Evolutionary conservation across 2,113 vertebrate genomes (phyloP).

Genomic region (Xenus cinereus): DNA sequence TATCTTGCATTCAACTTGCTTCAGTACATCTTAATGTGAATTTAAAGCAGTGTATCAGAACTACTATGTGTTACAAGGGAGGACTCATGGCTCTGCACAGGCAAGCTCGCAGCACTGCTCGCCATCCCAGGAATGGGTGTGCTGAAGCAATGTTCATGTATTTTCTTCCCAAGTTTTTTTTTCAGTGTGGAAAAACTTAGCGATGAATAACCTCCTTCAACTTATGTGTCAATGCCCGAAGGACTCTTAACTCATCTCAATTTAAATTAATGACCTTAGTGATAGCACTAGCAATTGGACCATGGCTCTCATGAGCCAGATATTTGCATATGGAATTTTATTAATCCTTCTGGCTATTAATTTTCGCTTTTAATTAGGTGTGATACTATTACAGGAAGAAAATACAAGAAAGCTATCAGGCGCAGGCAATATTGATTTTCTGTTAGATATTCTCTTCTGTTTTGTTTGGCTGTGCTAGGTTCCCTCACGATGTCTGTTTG

Average conservation of each 20-base stretch:
- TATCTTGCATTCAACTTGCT: background rate
- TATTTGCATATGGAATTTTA: constrained; percentile 63
- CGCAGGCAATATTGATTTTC: background rate
- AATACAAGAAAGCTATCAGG: background rate
- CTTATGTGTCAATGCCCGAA: constrained; percentile 53
- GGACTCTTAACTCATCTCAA: constrained; percentile 61
- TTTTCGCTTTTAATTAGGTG: constrained; percentile 67
- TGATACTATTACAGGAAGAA: constrained; percentile 2
- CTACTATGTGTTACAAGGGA: background rate
- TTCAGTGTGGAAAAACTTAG: background rate
- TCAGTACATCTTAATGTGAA: background rate
- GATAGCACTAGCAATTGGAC: constrained; percentile 61
- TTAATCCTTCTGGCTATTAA: constrained; percentile 66
- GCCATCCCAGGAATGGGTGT: background rate
- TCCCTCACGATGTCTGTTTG: background rate
- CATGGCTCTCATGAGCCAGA: constrained; percentile 52
- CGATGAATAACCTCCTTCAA: constrained; percentile 35
- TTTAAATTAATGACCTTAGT: constrained; percentile 71
- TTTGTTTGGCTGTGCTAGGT: background rate
- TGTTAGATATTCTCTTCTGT: background rate
- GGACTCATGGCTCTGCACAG: background rate
- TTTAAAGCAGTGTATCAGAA: background rate
- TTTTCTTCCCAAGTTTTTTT: background rate
- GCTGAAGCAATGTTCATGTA: background rate
- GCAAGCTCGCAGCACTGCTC: background rate